Evolutionary conservation across 1,140 invertebrate genomes (phyloP).

Genomic region (Triops longicaudatus): DNA sequence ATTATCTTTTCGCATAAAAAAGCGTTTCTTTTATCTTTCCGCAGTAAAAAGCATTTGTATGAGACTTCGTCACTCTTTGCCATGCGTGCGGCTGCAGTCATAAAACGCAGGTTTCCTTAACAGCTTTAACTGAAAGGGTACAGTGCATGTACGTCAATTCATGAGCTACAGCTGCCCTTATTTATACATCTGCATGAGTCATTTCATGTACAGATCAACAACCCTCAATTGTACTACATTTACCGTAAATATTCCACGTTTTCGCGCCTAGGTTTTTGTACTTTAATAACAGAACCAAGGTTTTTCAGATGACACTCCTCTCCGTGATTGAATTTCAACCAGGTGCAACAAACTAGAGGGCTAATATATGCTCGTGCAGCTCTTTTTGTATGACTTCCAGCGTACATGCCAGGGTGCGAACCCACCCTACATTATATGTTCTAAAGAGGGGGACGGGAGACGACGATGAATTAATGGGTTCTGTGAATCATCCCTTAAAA

Average conservation of each 20-base stretch:
- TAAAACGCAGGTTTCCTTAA: no score
- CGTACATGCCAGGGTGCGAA: not conserved
- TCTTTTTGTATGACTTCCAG: not conserved
- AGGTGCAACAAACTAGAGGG: not conserved
- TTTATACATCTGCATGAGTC: not conserved
- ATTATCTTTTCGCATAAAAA: not conserved
- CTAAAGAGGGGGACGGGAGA: conserved; percentile 1
- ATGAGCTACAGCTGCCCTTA: not conserved
- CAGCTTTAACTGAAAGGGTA: no score
- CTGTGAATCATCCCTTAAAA: not conserved
- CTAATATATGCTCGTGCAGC: not conserved
- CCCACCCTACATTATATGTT: not conserved
- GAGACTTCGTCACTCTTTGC: no score
- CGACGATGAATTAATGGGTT: not conserved
- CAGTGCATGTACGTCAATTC: not conserved
- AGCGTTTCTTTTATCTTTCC: not conserved
- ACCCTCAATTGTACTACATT: not conserved
- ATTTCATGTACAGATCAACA: not conserved
- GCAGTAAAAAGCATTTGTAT: not conserved
- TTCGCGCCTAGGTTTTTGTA: not conserved
- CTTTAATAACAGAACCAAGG: not conserved
- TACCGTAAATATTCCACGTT: not conserved
- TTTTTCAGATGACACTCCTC: not conserved
- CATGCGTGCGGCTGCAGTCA: no score
- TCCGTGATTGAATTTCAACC: not conserved